Evolutionary conservation across 1,140 invertebrate species (phyloP), one percentile per base, ranked within the genome.

Genomic region (Eueides isabella): DNA sequence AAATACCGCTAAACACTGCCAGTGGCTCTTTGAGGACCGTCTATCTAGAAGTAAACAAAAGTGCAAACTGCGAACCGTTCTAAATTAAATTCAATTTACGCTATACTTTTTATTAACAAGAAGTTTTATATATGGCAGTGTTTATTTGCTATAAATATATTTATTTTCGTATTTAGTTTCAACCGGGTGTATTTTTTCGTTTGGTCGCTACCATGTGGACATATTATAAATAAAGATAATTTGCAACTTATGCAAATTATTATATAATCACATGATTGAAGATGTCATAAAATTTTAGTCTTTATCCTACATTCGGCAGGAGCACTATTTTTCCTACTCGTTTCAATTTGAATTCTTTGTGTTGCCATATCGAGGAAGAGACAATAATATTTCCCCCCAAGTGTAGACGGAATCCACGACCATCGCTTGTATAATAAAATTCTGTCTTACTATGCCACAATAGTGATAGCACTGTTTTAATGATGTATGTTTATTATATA

Each of bases 41-140:
- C 65, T 64, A 72, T 72, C 26, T 64, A 72, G 71, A 44, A 73
- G 72, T 41, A 73, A 73, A 73, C 72, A 73, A 64, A 73, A 73
- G 61, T 68, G 72, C 65, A 68, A 73, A 68, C 72, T 41, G 16
- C 61, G 35, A 67, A 73, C 63, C 30, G 48, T 67, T 72, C 48
- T 67, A 66, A 73, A 67, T 73, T 67, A 73, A 68, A 67, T 67
- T 23, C 48, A 73, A 41, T 63, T 73, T 68, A 48, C 65, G 72
- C 61, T 23, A 63, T 31, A 14, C 61, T 63, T 63, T 63, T 63
- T 12, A 30, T 63, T 63, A 30, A 63, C 29, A 30, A 30, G 16
- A 31, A 31, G 28, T 30, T 63, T 55, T 23, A 2, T 55, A 26
- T 55, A 55, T 26, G 9, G 48, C 11, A 26, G 12, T 55, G 48